These are phyloP conservation scores for Boloria euphrosyne DNA, from an alignment of 2,888 invertebrate genomes.

Conservation along the genomic window DNA sequence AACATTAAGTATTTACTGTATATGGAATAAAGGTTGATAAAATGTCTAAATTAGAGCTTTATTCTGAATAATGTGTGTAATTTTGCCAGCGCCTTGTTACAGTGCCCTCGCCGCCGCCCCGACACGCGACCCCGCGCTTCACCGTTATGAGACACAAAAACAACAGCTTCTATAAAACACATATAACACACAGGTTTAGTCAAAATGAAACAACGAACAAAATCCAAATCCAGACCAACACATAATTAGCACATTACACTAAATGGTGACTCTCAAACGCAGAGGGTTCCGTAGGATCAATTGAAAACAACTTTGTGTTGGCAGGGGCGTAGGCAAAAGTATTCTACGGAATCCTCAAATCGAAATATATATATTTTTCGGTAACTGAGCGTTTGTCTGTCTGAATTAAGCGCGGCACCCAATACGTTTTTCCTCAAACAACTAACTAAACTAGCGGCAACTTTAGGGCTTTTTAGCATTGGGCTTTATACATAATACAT, in stretches of 20 bases:
- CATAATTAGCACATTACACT: slow-evolving; percentile 82
- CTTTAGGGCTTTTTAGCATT: slow-evolving; percentile 53
- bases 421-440: slow-evolving; percentile 47
- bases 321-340: slow-evolving; percentile 50
- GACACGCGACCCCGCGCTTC: slow-evolving; percentile 60
- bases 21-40: neutral
- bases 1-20: neutral
- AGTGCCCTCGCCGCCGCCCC: slow-evolving; percentile 52
- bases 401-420: slow-evolving; percentile 53
- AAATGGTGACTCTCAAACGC: slow-evolving; percentile 65
- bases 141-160: slow-evolving; percentile 62
- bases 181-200: slow-evolving; percentile 81
- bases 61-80: neutral
- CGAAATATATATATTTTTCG: slow-evolving; percentile 33
- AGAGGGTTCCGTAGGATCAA: slow-evolving; percentile 71
- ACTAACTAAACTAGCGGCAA: slow-evolving; percentile 44
- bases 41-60: neutral
- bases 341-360: slow-evolving; percentile 71
- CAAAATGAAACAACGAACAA: slow-evolving; percentile 80
- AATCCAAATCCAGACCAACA: slow-evolving; percentile 80
- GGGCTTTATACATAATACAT: slow-evolving; percentile 74
- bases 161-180: slow-evolving; percentile 75
- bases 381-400: slow-evolving; percentile 39
- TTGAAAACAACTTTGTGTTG: slow-evolving; percentile 29
- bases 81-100: slow-evolving; percentile 40